Conservation (phyloP, 2,113 vertebrate species). For the Oreotragus oreotragus region DNA sequence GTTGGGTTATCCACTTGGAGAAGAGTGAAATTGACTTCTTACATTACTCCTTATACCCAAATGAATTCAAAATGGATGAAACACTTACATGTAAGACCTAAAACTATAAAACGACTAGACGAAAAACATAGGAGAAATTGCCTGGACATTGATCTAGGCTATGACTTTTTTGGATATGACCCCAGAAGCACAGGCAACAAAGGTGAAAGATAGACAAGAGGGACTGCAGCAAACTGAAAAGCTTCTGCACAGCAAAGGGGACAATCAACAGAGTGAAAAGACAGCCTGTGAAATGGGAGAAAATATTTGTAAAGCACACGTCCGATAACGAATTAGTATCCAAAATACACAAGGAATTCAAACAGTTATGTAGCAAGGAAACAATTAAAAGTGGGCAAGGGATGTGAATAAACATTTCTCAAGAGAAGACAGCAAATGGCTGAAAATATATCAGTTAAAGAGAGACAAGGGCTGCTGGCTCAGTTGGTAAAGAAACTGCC, state of each 20-base stretch:
- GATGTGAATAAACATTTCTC: background rate
- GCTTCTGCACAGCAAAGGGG: background rate
- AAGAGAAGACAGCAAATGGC: background rate
- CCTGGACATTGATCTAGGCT: background rate
- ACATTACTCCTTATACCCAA: background rate
- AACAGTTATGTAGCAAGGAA: background rate
- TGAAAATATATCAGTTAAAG: background rate
- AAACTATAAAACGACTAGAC: background rate
- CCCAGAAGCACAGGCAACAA: background rate
- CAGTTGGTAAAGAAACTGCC: background rate
- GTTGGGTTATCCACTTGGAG: background rate
- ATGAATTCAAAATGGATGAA: background rate
- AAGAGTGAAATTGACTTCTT: background rate
- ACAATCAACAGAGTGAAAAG: background rate
- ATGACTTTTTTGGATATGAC: background rate
- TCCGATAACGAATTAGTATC: background rate
- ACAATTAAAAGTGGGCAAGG: background rate
- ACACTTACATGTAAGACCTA: background rate
- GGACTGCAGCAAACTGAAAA: background rate
- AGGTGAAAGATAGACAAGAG: background rate
- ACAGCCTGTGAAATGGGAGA: background rate
- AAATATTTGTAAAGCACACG: background rate
- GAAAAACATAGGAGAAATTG: background rate
- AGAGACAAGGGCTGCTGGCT: background rate
- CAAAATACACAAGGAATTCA: background rate